These are phyloP conservation scores for Orgyia antiqua DNA, from an alignment of 2,888 invertebrate genomes.

Conservation along the genomic window DNA sequence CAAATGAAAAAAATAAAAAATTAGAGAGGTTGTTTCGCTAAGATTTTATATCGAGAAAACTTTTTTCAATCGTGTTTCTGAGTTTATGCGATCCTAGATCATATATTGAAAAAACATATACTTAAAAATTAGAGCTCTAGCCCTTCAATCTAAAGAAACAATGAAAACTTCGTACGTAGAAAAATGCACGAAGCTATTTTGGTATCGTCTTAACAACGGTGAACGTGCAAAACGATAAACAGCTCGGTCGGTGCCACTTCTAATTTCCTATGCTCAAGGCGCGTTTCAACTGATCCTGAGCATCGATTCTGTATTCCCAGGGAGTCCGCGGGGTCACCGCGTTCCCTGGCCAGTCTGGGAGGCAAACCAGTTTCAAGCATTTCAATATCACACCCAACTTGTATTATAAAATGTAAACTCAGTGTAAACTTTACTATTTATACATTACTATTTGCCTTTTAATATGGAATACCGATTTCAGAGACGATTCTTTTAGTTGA, in stretches of 20 bases:
- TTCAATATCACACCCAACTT: constrained; percentile 69
- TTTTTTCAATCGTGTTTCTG: no score
- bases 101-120: no score
- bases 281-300: constrained; percentile 51
- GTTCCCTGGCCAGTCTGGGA: constrained; percentile 56
- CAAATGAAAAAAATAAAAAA: no score
- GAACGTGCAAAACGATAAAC: constrained; percentile 54
- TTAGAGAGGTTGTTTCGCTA: no score
- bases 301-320: constrained; percentile 62
- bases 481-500: no score
- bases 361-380: constrained; percentile 69
- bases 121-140: no score
- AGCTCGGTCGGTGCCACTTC: constrained; percentile 57
- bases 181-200: no score
- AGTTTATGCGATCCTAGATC: no score
- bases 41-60: no score
- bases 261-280: constrained; percentile 58
- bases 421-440: constrained; percentile 24
- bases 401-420: constrained; percentile 54
- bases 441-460: constrained; percentile 22
- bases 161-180: no score
- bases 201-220: no score
- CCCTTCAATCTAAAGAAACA: no score
- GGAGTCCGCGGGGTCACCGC: constrained; percentile 61
- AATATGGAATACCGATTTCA: constrained; percentile 11